Conservation (phyloP, 2,113 vertebrate species). For the Ivindomyrus marchei region DNA sequence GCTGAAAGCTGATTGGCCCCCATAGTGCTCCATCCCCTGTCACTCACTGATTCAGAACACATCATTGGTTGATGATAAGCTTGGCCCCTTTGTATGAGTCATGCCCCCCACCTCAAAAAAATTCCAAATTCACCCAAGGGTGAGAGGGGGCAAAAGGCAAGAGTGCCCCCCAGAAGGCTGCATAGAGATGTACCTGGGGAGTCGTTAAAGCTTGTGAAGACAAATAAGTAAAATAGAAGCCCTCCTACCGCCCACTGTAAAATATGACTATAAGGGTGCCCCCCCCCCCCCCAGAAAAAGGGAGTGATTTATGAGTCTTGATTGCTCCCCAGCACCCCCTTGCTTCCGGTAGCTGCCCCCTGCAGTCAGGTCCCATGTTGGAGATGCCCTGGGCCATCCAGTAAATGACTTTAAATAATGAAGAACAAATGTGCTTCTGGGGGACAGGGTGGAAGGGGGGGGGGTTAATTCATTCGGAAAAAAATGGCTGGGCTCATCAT, state of each 20-base stretch:
- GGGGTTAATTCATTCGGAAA: conserved; percentile 23
- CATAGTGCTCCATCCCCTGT: neutral
- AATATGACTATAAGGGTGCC: neutral
- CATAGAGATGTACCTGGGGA: neutral
- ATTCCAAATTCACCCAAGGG: neutral
- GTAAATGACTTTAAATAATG: conserved; percentile 53
- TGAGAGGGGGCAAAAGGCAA: neutral
- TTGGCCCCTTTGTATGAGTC: neutral
- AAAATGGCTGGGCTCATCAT: conserved; percentile 23
- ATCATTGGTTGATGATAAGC: neutral
- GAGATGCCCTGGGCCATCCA: conserved; percentile 45
- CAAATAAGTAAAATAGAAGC: conserved; percentile 7
- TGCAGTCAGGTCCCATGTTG: conserved; percentile 39
- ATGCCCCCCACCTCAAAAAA: neutral
- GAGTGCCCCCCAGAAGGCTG: neutral
- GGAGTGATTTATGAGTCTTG: conserved; percentile 29
- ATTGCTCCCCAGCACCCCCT: conserved; percentile 12
- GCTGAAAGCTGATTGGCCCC: neutral
- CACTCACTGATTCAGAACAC: neutral
- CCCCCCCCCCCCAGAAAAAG: conserved; percentile 12
- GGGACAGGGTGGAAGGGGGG: conserved; percentile 24
- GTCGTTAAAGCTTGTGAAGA: conserved; percentile 3
- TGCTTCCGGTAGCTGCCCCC: conserved; percentile 18
- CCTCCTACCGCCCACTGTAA: neutral
- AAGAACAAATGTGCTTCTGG: conserved; percentile 52